Evolutionary conservation across 2,113 vertebrate genomes (phyloP).

Genomic region (Piliocolobus tephrosceles): DNA sequence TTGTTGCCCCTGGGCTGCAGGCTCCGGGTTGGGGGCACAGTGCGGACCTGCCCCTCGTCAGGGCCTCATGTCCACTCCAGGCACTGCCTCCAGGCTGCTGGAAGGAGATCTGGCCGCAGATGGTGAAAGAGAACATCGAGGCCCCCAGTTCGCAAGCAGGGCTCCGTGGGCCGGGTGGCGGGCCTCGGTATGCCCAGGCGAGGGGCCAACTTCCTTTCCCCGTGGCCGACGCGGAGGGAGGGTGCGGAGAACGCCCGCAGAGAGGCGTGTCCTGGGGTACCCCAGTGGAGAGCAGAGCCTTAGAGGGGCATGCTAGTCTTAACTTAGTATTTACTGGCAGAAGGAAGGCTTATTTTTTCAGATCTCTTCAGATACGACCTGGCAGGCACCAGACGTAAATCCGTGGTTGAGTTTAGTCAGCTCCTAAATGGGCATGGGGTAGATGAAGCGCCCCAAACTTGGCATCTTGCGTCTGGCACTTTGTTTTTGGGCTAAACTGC

Average conservation of each 20-base stretch:
- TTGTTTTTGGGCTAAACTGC: neutral
- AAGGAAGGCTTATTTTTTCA: neutral
- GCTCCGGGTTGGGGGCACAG: neutral
- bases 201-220: neutral
- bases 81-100: neutral
- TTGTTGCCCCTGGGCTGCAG: constrained; percentile 21
- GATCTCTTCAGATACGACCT: neutral
- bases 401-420: neutral
- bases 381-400: neutral
- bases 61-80: neutral
- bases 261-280: neutral
- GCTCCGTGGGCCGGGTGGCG: neutral
- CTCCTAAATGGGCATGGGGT: neutral
- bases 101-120: neutral
- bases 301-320: neutral
- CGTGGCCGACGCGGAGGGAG: neutral
- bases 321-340: constrained; percentile 5
- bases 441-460: neutral
- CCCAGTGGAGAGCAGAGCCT: neutral
- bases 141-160: rapidly evolving
- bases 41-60: neutral
- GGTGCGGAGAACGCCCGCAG: neutral
- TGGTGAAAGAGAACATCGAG: neutral
- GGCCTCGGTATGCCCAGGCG: neutral
- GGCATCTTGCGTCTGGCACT: neutral